These are phyloP conservation scores for Epizoanthus ramosus DNA, from an alignment of 92 coral and sea anemone species.

Conservation along the genomic window DNA sequence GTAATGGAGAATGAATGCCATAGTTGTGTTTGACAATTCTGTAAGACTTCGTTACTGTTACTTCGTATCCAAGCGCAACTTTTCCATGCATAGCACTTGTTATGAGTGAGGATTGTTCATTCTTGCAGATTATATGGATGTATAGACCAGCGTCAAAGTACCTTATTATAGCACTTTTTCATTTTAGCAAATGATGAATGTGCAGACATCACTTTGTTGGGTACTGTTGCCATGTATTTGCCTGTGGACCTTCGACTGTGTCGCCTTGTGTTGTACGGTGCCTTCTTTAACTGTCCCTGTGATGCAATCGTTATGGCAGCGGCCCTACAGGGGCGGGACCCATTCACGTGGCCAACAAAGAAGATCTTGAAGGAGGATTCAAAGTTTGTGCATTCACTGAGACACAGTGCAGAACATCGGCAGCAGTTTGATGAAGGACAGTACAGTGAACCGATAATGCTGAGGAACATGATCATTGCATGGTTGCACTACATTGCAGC, in stretches of 20 bases:
- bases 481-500: slow-evolving; percentile 14
- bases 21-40: too few relatives aligned
- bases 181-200: slow-evolving; percentile 37
- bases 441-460: slow-evolving; percentile 41
- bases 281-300: slow-evolving; percentile 45
- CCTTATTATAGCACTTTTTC: too few relatives aligned
- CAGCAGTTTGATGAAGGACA: slow-evolving; percentile 28
- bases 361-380: slow-evolving; percentile 28
- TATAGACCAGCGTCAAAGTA: too few relatives aligned
- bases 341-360: slow-evolving; percentile 37
- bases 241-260: slow-evolving; percentile 51
- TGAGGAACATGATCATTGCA: slow-evolving; percentile 31
- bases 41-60: too few relatives aligned
- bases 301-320: slow-evolving; percentile 59
- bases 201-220: slow-evolving; percentile 42
- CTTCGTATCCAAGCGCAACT: too few relatives aligned
- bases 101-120: too few relatives aligned
- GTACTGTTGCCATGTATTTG: slow-evolving; percentile 37
- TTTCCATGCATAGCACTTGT: too few relatives aligned
- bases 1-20: too few relatives aligned
- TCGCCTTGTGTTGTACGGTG: slow-evolving; percentile 42
- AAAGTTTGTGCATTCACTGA: slow-evolving; percentile 27
- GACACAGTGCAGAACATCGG: slow-evolving; percentile 25
- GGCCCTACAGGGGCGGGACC: slow-evolving; percentile 29
- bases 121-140: too few relatives aligned